A percentile compares a stretch with the other conserved stretches of the same genome.
These are phyloP conservation scores for Petroica traversi DNA, from an alignment of 2,113 vertebrate genomes.

Conservation along the genomic window DNA sequence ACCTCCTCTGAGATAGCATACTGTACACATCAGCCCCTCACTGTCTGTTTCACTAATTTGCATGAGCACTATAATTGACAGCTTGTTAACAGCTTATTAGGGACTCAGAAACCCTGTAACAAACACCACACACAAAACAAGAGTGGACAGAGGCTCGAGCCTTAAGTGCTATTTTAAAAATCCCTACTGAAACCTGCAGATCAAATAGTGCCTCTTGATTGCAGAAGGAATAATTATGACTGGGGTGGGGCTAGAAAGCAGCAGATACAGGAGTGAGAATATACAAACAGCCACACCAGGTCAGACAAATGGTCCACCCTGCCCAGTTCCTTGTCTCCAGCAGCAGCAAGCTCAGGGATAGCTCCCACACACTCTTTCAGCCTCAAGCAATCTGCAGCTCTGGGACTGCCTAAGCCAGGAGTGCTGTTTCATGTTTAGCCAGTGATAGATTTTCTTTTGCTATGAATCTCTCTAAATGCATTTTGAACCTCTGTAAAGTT, in stretches of 20 bases:
- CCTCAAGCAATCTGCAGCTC: not conserved
- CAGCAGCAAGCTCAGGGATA: not conserved
- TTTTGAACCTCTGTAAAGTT: not conserved
- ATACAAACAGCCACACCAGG: not conserved
- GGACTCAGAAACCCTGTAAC: constrained; percentile 56
- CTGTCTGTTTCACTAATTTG: constrained; percentile 63
- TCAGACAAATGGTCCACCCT: not conserved
- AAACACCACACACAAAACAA: constrained; percentile 41
- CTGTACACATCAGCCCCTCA: constrained; percentile 72
- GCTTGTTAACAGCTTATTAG: constrained; percentile 79
- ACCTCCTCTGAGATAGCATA: constrained; percentile 41
- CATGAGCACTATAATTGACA: constrained; percentile 73
- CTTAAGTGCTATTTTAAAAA: constrained; percentile 23
- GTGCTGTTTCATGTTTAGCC: not conserved
- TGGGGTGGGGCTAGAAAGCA: not conserved
- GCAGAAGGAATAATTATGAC: not conserved
- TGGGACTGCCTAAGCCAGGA: not conserved
- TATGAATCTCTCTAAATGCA: not conserved
- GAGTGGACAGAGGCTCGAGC: constrained; percentile 31
- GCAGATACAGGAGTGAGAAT: not conserved
- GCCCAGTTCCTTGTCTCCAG: not conserved
- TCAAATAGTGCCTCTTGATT: not conserved
- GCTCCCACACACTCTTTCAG: not conserved
- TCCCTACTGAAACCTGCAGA: not conserved
- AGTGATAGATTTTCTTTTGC: not conserved